Percentiles rank a stretch among this genome's conserved stretches.
phyloP scores from a whole-genome alignment of 2,113 vertebrate species.

The Numenius arquata region DNA sequence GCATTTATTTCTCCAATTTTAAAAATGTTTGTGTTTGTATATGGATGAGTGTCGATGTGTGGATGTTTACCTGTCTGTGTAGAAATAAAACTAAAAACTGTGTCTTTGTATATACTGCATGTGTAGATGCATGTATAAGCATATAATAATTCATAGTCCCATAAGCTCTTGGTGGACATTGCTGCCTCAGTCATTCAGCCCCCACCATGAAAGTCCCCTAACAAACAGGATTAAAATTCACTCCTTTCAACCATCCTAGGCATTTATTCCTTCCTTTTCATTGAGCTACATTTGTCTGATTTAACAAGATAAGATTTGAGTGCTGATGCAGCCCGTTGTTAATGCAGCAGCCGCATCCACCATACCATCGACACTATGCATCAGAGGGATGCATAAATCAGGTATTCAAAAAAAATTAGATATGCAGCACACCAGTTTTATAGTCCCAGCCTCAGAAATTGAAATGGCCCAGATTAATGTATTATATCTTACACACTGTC shows the following conservation, averaged over 20 bases:
- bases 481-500: conserved; percentile 90
- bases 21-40: background rate
- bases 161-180: conserved; percentile 55
- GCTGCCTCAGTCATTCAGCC: conserved; percentile 59
- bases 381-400: conserved; percentile 91
- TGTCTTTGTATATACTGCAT: conserved; percentile 36
- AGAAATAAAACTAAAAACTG: conserved; percentile 37
- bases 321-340: conserved; percentile 93
- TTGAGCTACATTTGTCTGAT: conserved; percentile 95
- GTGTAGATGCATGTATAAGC: conserved; percentile 33
- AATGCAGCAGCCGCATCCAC: conserved; percentile 87
- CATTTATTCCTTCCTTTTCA: conserved; percentile 90
- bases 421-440: conserved; percentile 94
- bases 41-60: background rate
- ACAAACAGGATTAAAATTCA: conserved; percentile 82
- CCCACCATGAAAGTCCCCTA: conserved; percentile 74
- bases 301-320: conserved; percentile 99
- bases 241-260: conserved; percentile 80
- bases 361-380: conserved; percentile 81
- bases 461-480: conserved; percentile 93
- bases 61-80: conserved; percentile 20
- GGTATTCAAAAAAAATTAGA: conserved; percentile 94
- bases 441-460: conserved; percentile 87
- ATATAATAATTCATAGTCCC: conserved; percentile 62
- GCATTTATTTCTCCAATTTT: conserved; percentile 9